Conservation (phyloP, 2,113 vertebrate genomes). For the Pterocles burchelli region DNA sequence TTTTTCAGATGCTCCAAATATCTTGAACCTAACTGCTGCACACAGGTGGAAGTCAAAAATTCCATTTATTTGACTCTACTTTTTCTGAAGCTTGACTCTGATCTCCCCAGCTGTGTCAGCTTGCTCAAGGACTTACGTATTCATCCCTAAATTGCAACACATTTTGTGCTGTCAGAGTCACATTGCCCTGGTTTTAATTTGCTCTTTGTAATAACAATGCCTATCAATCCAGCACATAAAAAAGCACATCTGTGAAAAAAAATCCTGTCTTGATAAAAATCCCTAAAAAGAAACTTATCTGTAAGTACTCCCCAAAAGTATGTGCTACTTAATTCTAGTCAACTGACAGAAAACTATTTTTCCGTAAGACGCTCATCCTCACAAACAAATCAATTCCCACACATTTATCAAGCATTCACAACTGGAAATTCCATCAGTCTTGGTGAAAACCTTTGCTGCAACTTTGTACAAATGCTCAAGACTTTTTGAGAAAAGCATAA, state of each 20-base stretch:
- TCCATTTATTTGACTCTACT: background rate
- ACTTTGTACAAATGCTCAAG: background rate
- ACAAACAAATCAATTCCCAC: background rate
- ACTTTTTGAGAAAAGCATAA: background rate
- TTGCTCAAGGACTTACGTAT: background rate
- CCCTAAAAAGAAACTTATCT: conserved; percentile 43
- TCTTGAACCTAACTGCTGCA: background rate
- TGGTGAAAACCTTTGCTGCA: background rate
- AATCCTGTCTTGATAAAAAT: conserved; percentile 54
- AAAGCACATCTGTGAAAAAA: conserved; percentile 41
- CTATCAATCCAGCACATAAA: conserved; percentile 31
- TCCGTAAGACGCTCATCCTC: background rate
- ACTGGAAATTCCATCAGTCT: background rate
- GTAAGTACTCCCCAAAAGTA: conserved; percentile 31
- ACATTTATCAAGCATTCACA: background rate
- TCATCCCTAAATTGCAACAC: background rate
- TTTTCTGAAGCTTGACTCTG: background rate
- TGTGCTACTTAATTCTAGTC: background rate
- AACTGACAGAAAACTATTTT: conserved; percentile 12
- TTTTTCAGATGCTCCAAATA: background rate
- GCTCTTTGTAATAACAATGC: conserved; percentile 39
- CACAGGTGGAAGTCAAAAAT: background rate
- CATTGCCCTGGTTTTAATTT: conserved; percentile 55
- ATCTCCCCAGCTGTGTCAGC: background rate
- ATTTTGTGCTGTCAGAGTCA: background rate